A percentile compares a stretch with the other conserved stretches of the same genome.
Conservation (phyloP, 1,140 invertebrate species). For the Phocides pigmalion region DNA sequence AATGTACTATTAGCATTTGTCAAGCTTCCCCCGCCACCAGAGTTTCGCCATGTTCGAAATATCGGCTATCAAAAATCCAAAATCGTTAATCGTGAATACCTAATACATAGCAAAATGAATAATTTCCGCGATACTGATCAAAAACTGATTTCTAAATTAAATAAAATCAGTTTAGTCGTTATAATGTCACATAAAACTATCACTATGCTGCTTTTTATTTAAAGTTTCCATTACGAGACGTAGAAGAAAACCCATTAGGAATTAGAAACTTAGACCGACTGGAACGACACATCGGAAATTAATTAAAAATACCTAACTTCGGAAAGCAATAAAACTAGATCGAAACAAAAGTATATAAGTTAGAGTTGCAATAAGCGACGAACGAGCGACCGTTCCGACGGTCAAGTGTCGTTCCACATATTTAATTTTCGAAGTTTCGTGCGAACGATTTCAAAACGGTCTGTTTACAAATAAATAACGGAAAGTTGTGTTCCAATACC, state of each 20-base stretch:
- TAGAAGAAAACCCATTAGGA: conserved; percentile 21
- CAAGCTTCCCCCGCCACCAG: no score
- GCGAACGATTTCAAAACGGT: conserved; percentile 21
- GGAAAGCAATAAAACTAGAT: background rate
- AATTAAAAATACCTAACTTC: conserved; percentile 26
- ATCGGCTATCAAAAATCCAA: no score
- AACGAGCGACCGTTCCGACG: background rate
- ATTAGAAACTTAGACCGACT: conserved; percentile 5
- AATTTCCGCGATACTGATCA: no score
- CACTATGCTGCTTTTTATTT: no score
- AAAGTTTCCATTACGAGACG: no score
- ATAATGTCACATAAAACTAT: no score
- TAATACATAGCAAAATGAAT: no score
- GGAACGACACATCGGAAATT: conserved; percentile 11
- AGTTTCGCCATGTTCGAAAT: no score
- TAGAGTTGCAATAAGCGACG: conserved; percentile 7
- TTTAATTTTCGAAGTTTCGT: conserved; percentile 9
- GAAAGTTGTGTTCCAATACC: conserved; percentile 23
- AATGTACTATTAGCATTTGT: no score
- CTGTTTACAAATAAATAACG: conserved; percentile 26
- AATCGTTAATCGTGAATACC: no score
- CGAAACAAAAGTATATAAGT: conserved; percentile 17
- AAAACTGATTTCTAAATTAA: no score
- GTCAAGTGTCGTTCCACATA: conserved; percentile 26
- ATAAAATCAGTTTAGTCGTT: no score